Base-by-base conservation (phyloP, 2,888 invertebrate genomes). In the Hermaeophaga mercurialis region DNA sequence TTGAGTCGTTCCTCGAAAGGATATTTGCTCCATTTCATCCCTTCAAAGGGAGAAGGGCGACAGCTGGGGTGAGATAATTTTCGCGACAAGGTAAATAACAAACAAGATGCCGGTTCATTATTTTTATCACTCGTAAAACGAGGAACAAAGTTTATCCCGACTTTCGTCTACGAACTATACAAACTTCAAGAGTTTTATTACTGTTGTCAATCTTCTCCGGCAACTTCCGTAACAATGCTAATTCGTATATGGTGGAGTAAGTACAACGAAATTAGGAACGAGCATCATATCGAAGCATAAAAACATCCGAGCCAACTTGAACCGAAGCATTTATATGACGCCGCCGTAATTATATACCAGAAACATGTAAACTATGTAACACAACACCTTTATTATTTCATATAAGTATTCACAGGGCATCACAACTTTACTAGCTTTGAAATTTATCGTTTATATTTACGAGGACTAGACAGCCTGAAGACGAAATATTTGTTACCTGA, bases 71-170 rank as follows among this genome's bases (percentile, higher is more conserved):
- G 47, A 47, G 34, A 47, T 47, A 33, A 47, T 34, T 47, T 47
- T 47, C 33, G 8, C 33, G 47, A 47, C 47, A 34, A 47, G 47
- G 47, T 47, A 47, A 47, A 47, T 47, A 47, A 47, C 34, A 34
- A 47, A 47, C 47, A 47, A 47, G 34, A 34, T 47, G 47, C 47
- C 47, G 47, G 34, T 34, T 34, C 34, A 47, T 47, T 47, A 47
- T 47, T 47, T 47, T 47, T 47, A 47, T 22, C 34, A 47, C 34
- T 34, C 47, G 47, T 47, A 47, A 47, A 47, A 47, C 19, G 22
- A 47, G 22, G 47, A 47, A 45, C 45, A 45, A 45, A 45, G 31
- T 45, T 45, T 45, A 18, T 45, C 26, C 28, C 44, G 26, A 24
- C 26, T 26, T 43, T 43, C 41, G 43, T 44, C 44, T 17, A 45